Percentiles rank a stretch among this genome's conserved stretches.
Conservation (phyloP, 2,888 invertebrate species). For the Augochlorella aurata region DNA sequence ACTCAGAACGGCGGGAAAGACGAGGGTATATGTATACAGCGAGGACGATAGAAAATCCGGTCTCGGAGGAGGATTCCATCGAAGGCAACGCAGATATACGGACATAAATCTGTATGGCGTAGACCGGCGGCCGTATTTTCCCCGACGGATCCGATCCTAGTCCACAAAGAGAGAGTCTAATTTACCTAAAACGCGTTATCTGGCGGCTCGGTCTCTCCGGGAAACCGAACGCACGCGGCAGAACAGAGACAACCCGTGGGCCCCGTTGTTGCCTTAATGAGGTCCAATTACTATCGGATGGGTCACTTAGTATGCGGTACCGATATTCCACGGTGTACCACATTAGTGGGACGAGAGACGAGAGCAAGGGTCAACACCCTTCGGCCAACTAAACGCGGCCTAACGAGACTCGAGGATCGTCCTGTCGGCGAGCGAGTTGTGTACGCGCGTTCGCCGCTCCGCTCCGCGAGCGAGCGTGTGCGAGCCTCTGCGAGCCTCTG, state of each 20-base stretch:
- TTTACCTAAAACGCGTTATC: constrained; percentile 74
- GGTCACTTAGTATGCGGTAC: constrained; percentile 76
- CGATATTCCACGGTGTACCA: constrained; percentile 73
- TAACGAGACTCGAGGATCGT: constrained; percentile 65
- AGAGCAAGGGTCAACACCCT: constrained; percentile 75
- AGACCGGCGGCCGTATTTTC: constrained; percentile 38
- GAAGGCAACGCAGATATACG: constrained; percentile 38
- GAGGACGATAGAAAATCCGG: constrained; percentile 27
- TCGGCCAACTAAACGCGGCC: constrained; percentile 47
- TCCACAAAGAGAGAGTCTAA: constrained; percentile 63
- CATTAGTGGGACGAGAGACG: constrained; percentile 67
- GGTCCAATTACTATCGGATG: constrained; percentile 78
- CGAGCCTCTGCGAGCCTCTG: too few species aligned
- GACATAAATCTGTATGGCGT: constrained; percentile 47
- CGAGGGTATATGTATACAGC: not conserved
- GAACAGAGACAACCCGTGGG: constrained; percentile 62
- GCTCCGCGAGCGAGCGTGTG: constrained; percentile 2
- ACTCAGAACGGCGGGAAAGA: not conserved
- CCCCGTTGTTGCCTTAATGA: constrained; percentile 77
- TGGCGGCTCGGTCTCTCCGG: constrained; percentile 56
- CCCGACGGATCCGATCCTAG: constrained; percentile 39
- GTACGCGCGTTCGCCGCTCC: constrained; percentile 30
- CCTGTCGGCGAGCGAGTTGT: constrained; percentile 31
- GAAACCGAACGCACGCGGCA: constrained; percentile 53
- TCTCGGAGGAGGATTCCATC: constrained; percentile 24